These are phyloP conservation scores for Gonioctena quinquepunctata DNA, from an alignment of 1,140 invertebrate genomes.

Conservation along the genomic window DNA sequence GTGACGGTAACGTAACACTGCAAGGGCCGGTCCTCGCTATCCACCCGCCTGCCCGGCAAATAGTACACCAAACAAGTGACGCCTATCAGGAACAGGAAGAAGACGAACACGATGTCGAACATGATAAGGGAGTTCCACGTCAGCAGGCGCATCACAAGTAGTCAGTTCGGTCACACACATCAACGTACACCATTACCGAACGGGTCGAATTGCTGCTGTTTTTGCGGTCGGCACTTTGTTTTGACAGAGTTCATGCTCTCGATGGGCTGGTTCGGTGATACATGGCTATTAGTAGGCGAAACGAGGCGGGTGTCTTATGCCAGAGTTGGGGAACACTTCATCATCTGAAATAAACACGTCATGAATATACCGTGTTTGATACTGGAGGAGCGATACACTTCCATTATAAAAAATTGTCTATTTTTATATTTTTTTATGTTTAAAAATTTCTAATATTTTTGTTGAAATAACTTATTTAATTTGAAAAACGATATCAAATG, in stretches of 20 bases:
- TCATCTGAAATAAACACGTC: too few relatives aligned
- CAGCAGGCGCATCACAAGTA: slow-evolving; percentile 70
- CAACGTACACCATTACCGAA: neutral
- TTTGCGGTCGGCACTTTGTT: neutral
- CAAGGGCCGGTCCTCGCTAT: slow-evolving; percentile 43
- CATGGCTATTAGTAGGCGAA: neutral
- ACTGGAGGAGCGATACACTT: too few relatives aligned
- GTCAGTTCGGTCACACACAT: neutral
- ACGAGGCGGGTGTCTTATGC: neutral
- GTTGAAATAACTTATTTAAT: too few relatives aligned
- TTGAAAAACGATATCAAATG: too few relatives aligned
- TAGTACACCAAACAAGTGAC: slow-evolving; percentile 81
- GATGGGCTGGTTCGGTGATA: neutral
- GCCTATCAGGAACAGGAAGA: slow-evolving; percentile 80
- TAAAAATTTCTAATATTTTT: too few relatives aligned
- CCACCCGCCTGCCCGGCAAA: slow-evolving; percentile 60
- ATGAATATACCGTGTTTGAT: too few relatives aligned
- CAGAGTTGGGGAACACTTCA: neutral
- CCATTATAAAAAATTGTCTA: too few relatives aligned
- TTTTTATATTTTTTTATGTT: too few relatives aligned
- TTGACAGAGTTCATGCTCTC: neutral
- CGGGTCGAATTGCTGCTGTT: neutral
- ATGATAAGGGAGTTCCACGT: slow-evolving; percentile 82
- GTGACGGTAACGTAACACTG: slow-evolving; percentile 54
- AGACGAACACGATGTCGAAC: slow-evolving; percentile 84